Evolutionary conservation across 1,140 invertebrate genomes (phyloP), one percentile per base, ranked within the genome.

Genomic region (Drosophila ironensis): DNA sequence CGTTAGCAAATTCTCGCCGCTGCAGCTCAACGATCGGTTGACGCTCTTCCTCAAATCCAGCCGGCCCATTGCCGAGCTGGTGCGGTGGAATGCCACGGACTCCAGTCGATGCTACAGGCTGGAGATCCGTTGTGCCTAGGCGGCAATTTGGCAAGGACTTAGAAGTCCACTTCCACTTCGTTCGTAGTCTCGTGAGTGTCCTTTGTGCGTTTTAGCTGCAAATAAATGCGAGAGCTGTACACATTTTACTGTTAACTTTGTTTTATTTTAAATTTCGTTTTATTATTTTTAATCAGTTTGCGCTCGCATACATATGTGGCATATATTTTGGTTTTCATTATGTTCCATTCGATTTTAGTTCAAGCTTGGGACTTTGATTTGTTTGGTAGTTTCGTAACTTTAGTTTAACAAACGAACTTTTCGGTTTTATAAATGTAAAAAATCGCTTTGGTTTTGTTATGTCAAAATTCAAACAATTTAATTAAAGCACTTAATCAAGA

Each of bases 11-110:
- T 90, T 90, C 33, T 90, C 89, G 7, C 86, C 87, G 0, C 28
- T 90, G 22, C 69, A 78, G 14, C 38, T 90, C 2, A 90, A 89
- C 22, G 72, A 88, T 0, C 71, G 69, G 0, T 46, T 90, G 19
- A 90, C 89, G 4, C 38, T 90, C 0, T 81, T 90, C 44, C 61
- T 90, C n/a, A 90, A 90, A 47, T 84, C 89, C 0, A 89, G 87
- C 24, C 57, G 89, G 7, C 78, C 81, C 9, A 87, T 90, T 28
- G 89, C 89, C 0, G 75, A 90, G 50, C 44, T 90, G 20, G 82
- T 82, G 3, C 48, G 52, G 22, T 90, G 89, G 89, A 87, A 82
- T 44, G 50, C 75, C 8, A 84, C 86, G 17, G 89, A 90, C 37
- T 81, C 87, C 19, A 71, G 46, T 9, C 63, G 56, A 17, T 90